Conservation (phyloP, 2,888 invertebrate genomes). For the Argyresthia goedartella region DNA sequence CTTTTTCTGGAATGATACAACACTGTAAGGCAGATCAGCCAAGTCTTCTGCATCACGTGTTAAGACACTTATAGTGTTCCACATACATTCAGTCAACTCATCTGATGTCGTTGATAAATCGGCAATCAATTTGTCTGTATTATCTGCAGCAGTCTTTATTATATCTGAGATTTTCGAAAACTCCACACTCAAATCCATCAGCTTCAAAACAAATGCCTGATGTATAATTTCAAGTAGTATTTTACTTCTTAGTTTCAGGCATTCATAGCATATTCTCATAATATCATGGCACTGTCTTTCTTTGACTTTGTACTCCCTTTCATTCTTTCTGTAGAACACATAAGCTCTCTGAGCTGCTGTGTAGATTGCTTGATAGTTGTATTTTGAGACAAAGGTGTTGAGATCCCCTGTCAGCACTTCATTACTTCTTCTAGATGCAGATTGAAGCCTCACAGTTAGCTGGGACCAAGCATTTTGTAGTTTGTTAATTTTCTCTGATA, state of each 20-base stretch:
- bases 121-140: constrained; percentile 37
- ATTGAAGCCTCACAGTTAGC: constrained; percentile 52
- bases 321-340: constrained; percentile 45
- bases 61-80: constrained; percentile 51
- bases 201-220: constrained; percentile 51
- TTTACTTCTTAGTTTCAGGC: constrained; percentile 63
- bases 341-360: constrained; percentile 55
- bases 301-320: constrained; percentile 45
- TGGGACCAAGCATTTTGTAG: constrained; percentile 52
- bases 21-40: constrained; percentile 52
- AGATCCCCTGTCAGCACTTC: constrained; percentile 46
- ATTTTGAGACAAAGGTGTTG: constrained; percentile 46
- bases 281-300: constrained; percentile 63
- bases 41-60: constrained; percentile 42
- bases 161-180: constrained; percentile 51
- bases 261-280: constrained; percentile 67
- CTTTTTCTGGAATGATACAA: constrained; percentile 55
- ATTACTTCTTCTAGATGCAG: constrained; percentile 54
- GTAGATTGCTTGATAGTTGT: constrained; percentile 49
- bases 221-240: constrained; percentile 54
- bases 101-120: constrained; percentile 36
- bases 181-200: constrained; percentile 53
- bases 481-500: constrained; percentile 49
- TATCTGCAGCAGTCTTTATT: constrained; percentile 43
- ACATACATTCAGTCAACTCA: constrained; percentile 45